Conservation (phyloP, 2,113 vertebrate genomes). For the Nesogale talazaci region DNA sequence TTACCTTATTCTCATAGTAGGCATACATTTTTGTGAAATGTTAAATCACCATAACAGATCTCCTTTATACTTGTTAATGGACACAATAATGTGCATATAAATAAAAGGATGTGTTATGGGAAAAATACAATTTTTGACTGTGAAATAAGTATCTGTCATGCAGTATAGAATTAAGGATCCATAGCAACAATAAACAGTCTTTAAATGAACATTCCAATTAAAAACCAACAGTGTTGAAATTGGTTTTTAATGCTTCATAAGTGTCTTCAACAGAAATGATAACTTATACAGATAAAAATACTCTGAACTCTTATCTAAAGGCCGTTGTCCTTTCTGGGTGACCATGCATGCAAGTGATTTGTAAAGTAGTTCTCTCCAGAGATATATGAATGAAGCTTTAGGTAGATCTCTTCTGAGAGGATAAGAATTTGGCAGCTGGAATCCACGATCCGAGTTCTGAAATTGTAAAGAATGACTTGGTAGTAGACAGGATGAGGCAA, state of each 20-base stretch:
- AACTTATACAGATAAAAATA: slow-evolving; percentile 69
- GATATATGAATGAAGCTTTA: neutral
- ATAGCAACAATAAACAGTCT: slow-evolving; percentile 71
- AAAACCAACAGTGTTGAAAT: slow-evolving; percentile 68
- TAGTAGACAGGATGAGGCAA: neutral
- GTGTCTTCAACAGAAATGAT: slow-evolving; percentile 70
- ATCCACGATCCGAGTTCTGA: neutral
- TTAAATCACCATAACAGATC: slow-evolving; percentile 41
- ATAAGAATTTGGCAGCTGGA: neutral
- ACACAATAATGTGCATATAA: neutral
- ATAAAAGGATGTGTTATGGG: neutral
- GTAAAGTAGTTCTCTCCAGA: neutral
- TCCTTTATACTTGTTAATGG: neutral
- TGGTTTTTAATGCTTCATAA: slow-evolving; percentile 73
- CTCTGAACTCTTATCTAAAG: slow-evolving; percentile 64
- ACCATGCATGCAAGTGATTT: neutral
- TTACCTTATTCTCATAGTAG: neutral
- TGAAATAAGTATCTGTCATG: slow-evolving; percentile 61
- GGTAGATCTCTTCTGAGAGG: neutral
- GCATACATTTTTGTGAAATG: slow-evolving; percentile 35
- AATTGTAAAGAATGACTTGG: neutral
- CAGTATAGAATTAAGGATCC: slow-evolving; percentile 52
- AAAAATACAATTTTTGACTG: slow-evolving; percentile 49
- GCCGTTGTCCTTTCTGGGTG: slow-evolving; percentile 52
- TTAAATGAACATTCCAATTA: slow-evolving; percentile 74